These are phyloP conservation scores for Drosophila hydei DNA, from an alignment of 1,140 invertebrate species.

Conservation along the genomic window DNA sequence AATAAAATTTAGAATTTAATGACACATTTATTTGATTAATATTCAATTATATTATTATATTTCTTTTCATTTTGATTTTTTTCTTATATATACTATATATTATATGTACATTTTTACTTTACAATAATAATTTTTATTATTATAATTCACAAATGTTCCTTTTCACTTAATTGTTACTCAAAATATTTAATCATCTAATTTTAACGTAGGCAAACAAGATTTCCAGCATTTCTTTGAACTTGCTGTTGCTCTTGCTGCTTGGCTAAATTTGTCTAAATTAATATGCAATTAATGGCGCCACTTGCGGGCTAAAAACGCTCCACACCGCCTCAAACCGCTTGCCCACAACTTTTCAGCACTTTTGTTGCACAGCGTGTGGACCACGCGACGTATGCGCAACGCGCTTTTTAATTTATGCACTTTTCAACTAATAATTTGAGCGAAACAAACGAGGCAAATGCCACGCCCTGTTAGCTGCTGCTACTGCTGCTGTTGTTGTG, in stretches of 20 bases:
- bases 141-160: too few species aligned
- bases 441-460: conserved; percentile 37
- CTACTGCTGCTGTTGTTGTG: conserved; percentile 25
- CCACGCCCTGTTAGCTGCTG: conserved; percentile 20
- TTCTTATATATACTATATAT: too few species aligned
- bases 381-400: conserved; percentile 43
- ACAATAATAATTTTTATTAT: too few species aligned
- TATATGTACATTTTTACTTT: too few species aligned
- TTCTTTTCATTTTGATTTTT: too few species aligned
- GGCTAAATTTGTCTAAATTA: conserved; percentile 60
- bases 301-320: conserved; percentile 22
- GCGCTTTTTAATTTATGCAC: conserved; percentile 56
- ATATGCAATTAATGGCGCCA: conserved; percentile 58
- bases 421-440: conserved; percentile 58
- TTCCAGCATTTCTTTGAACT: background rate
- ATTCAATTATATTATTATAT: too few species aligned
- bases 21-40: too few species aligned
- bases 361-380: conserved; percentile 11
- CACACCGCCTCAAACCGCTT: background rate
- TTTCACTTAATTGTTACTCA: too few species aligned
- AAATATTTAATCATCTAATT: background rate
- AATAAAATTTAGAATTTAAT: too few species aligned
- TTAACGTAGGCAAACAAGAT: background rate
- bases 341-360: conserved; percentile 30
- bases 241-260: conserved; percentile 11